phyloP scores from a whole-genome alignment of 2,797 vertebrate species.

The Euthynnus affinis region DNA sequence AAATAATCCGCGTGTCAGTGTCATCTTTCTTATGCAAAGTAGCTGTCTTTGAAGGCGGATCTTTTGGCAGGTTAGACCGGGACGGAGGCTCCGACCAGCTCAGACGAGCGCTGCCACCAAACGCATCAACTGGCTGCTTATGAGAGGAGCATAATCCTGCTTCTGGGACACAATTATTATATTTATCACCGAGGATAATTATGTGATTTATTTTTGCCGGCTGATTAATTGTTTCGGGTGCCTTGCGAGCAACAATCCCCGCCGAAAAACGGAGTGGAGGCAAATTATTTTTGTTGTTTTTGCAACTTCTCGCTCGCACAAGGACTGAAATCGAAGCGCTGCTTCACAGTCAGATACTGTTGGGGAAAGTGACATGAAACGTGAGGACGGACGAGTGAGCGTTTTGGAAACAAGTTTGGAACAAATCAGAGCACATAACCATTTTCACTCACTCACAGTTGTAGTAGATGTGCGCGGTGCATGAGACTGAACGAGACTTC shows the following conservation, averaged over 20 bases:
- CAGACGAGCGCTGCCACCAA: constrained; percentile 76
- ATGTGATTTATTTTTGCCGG: constrained; percentile 1
- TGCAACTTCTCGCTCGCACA: constrained; percentile 52
- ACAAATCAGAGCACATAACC: neutral
- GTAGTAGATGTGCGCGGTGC: neutral
- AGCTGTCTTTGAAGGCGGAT: constrained; percentile 93
- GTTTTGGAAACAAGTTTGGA: constrained; percentile 37
- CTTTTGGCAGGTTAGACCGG: constrained; percentile 88
- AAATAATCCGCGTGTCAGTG: constrained; percentile 94
- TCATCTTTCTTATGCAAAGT: constrained; percentile 98
- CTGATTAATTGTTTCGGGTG: constrained; percentile 14
- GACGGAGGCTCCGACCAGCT: constrained; percentile 81
- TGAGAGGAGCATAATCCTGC: constrained; percentile 51
- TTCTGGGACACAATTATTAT: constrained; percentile 31
- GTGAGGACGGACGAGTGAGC: constrained; percentile 26
- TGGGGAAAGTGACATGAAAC: constrained; percentile 56
- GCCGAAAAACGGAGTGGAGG: constrained; percentile 12
- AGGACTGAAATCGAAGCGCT: constrained; percentile 30
- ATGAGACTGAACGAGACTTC: constrained; percentile 43
- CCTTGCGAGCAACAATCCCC: constrained; percentile 22
- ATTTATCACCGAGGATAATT: constrained; percentile 35
- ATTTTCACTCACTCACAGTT: neutral
- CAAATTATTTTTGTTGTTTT: constrained; percentile 12
- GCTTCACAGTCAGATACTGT: constrained; percentile 14
- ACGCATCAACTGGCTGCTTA: constrained; percentile 53